These are phyloP conservation scores for Ceratoteleas bidentatus DNA, from an alignment of 1,140 invertebrate species.

Conservation along the genomic window DNA sequence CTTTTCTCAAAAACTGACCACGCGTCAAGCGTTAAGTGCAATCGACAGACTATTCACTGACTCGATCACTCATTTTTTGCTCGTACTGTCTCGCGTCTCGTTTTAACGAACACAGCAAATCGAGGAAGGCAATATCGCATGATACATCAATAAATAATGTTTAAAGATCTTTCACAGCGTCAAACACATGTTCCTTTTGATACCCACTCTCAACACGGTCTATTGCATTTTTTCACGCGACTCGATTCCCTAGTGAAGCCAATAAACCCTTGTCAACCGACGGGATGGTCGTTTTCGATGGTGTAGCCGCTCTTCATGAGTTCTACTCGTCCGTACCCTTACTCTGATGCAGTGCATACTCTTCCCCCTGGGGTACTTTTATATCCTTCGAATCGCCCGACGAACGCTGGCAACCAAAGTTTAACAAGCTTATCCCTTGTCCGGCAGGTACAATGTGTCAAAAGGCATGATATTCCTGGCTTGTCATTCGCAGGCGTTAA, in stretches of 20 bases:
- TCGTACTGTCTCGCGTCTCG: not conserved
- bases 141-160: slow-evolving; percentile 41
- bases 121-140: slow-evolving; percentile 19
- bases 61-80: slow-evolving; percentile 8
- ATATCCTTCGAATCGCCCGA: too few relatives aligned
- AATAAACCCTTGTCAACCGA: too few relatives aligned
- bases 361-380: too few relatives aligned
- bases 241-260: too few relatives aligned
- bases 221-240: slow-evolving; percentile 56
- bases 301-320: too few relatives aligned
- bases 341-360: too few relatives aligned
- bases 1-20: too few relatives aligned
- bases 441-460: slow-evolving; percentile 49
- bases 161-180: slow-evolving; percentile 33
- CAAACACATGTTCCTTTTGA: slow-evolving; percentile 43
- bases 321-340: too few relatives aligned
- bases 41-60: slow-evolving; percentile 26
- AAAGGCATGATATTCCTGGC: slow-evolving; percentile 63
- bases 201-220: slow-evolving; percentile 6
- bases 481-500: slow-evolving; percentile 52
- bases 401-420: slow-evolving; percentile 66
- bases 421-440: slow-evolving; percentile 70
- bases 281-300: too few relatives aligned
- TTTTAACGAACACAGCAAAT: slow-evolving; percentile 18
- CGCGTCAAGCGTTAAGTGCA: too few relatives aligned